Evolutionary conservation across 1,140 invertebrate genomes (phyloP).

Genomic region (Atta texana): DNA sequence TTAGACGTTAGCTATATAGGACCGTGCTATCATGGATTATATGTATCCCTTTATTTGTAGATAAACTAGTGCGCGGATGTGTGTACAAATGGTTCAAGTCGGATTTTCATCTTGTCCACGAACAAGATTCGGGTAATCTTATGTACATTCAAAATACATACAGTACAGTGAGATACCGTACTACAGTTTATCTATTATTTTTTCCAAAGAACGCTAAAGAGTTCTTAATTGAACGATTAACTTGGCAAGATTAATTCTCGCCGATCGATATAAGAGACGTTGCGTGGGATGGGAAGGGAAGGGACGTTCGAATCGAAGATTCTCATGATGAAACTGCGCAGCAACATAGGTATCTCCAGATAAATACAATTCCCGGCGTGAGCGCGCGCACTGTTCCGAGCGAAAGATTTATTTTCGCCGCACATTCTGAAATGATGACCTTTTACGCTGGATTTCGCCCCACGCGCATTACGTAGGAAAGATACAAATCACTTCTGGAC

Average conservation of each 20-base stretch:
- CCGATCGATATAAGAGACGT: background rate
- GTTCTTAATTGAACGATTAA: slow-evolving; percentile 10
- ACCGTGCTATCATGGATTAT: slow-evolving; percentile 50
- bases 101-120: slow-evolving; percentile 56
- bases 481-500: slow-evolving; percentile 66
- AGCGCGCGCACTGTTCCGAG: slow-evolving; percentile 28
- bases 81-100: slow-evolving; percentile 35
- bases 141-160: slow-evolving; percentile 37
- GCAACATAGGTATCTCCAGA: slow-evolving; percentile 25
- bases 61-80: slow-evolving; percentile 31
- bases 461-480: slow-evolving; percentile 48
- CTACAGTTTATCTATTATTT: background rate
- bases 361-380: slow-evolving; percentile 45
- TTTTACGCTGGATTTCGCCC: slow-evolving; percentile 60
- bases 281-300: too few relatives aligned
- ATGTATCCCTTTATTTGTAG: slow-evolving; percentile 54
- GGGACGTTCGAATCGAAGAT: slow-evolving; percentile 16
- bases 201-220: background rate
- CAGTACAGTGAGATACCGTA: background rate
- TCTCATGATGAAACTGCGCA: background rate
- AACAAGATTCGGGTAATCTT: slow-evolving; percentile 53
- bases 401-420: slow-evolving; percentile 62
- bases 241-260: slow-evolving; percentile 21
- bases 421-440: slow-evolving; percentile 58
- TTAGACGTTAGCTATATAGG: slow-evolving; percentile 50